Percentiles rank a stretch among this genome's conserved stretches.
Evolutionary conservation across 2,113 vertebrate species (phyloP).

Genomic region (Ceyx melanurus): DNA sequence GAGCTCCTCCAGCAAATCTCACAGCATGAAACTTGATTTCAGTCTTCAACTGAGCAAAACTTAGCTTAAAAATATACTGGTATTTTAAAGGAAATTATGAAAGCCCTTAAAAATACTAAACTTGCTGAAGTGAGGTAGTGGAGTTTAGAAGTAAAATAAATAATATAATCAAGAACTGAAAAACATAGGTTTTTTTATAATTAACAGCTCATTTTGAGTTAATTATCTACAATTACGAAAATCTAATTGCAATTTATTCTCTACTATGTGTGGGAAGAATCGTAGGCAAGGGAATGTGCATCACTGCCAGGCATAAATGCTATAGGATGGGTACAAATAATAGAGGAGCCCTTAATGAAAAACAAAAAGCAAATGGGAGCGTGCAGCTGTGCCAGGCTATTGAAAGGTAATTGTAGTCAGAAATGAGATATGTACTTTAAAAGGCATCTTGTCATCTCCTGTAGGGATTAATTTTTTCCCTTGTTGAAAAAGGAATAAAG

Average conservation of each 20-base stretch:
- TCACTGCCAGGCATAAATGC: slow-evolving; percentile 63
- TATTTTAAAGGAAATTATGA: slow-evolving; percentile 41
- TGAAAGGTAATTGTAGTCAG: slow-evolving; percentile 69
- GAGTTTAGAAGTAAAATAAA: slow-evolving; percentile 74
- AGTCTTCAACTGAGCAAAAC: slow-evolving; percentile 61
- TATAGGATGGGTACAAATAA: slow-evolving; percentile 70
- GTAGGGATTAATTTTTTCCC: slow-evolving; percentile 56
- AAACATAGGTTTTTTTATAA: slow-evolving; percentile 75
- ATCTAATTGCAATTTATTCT: slow-evolving; percentile 82
- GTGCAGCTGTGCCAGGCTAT: slow-evolving; percentile 68
- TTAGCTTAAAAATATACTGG: slow-evolving; percentile 44
- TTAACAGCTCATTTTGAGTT: slow-evolving; percentile 82
- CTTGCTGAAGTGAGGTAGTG: slow-evolving; percentile 66
- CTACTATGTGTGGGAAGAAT: slow-evolving; percentile 75
- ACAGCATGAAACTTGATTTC: slow-evolving; percentile 59
- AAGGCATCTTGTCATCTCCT: slow-evolving; percentile 60
- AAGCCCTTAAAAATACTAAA: slow-evolving; percentile 71
- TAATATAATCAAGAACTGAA: slow-evolving; percentile 75
- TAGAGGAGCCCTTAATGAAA: slow-evolving; percentile 69
- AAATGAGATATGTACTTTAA: slow-evolving; percentile 68
- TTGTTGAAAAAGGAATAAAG: slow-evolving; percentile 22
- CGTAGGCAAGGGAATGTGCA: slow-evolving; percentile 66
- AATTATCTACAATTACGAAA: slow-evolving; percentile 81
- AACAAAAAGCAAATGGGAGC: slow-evolving; percentile 63
- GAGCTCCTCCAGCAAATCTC: slow-evolving; percentile 41